phyloP scores from a whole-genome alignment of 2,888 invertebrate genomes.

The Eristalis intricaria region DNA sequence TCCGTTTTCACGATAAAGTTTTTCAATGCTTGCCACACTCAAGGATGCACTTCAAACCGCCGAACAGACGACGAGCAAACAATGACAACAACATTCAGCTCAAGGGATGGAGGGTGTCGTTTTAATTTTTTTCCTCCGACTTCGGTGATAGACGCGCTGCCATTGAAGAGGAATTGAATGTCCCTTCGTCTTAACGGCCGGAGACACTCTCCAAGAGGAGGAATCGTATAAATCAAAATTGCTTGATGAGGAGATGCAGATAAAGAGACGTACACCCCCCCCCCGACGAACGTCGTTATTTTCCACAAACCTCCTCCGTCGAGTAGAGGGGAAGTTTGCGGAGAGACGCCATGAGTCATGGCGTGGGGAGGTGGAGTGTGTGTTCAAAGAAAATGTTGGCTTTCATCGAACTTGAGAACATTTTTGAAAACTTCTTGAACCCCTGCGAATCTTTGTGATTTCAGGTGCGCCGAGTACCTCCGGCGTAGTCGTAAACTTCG shows the following conservation, averaged over 20 bases:
- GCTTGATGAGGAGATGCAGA: constrained; percentile 42
- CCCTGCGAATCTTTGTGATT: not conserved
- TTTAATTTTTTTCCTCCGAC: constrained; percentile 3
- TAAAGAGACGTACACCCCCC: not conserved
- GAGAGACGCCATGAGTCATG: not conserved
- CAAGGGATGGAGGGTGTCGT: constrained; percentile 21
- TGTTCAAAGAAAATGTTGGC: constrained; percentile 14
- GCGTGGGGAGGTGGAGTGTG: not conserved
- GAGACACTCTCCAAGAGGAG: constrained; percentile 49
- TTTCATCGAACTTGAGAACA: not conserved
- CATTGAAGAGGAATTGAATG: constrained; percentile 38
- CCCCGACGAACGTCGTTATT: not conserved
- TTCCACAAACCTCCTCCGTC: not conserved
- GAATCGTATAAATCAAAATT: constrained; percentile 69
- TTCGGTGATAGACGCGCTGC: constrained; percentile 40
- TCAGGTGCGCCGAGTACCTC: constrained; percentile 19
- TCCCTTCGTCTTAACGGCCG: constrained; percentile 62
- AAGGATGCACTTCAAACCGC: constrained; percentile 54
- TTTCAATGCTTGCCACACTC: constrained; percentile 42
- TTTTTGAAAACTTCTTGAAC: not conserved
- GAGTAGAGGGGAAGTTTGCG: not conserved
- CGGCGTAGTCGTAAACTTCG: not conserved
- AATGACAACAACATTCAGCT: not conserved
- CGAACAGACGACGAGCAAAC: constrained; percentile 18
- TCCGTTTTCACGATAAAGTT: constrained; percentile 58